Conservation (phyloP, 1,140 invertebrate species). For the Littorina saxatilis region DNA sequence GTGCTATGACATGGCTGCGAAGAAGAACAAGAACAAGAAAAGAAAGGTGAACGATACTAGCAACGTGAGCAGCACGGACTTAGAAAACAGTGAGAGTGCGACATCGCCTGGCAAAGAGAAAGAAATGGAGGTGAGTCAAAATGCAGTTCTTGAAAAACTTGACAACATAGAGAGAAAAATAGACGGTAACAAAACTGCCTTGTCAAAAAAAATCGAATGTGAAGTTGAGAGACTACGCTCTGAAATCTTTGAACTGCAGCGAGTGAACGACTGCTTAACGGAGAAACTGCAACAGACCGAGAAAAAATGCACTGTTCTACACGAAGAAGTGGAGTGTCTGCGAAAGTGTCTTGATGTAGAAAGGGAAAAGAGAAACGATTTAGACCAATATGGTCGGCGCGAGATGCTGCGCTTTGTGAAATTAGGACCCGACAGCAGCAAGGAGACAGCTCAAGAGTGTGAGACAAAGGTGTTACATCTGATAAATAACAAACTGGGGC, state of each 20-base stretch:
- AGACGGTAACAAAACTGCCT: not conserved
- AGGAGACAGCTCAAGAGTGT: not conserved
- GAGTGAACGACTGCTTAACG: not conserved
- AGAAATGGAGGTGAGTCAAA: no score
- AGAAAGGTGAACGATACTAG: no score
- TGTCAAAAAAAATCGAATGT: not conserved
- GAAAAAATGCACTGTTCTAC: not conserved
- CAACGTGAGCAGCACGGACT: no score
- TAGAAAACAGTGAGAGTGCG: no score
- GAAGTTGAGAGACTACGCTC: not conserved
- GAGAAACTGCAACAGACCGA: not conserved
- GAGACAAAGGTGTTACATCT: not conserved
- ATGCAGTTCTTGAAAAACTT: no score
- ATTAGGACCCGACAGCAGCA: not conserved
- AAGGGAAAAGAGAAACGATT: not conserved
- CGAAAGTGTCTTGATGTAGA: not conserved
- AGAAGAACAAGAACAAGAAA: no score
- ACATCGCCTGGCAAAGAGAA: no score
- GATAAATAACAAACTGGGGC: not conserved
- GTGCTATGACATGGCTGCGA: no score
- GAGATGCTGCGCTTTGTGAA: not conserved
- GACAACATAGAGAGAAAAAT: not conserved
- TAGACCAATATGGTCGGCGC: not conserved
- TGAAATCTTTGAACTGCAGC: not conserved
- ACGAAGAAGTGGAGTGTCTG: not conserved